These are phyloP conservation scores for Galeopterus variegatus DNA, from an alignment of 2,113 vertebrate species.

Conservation along the genomic window DNA sequence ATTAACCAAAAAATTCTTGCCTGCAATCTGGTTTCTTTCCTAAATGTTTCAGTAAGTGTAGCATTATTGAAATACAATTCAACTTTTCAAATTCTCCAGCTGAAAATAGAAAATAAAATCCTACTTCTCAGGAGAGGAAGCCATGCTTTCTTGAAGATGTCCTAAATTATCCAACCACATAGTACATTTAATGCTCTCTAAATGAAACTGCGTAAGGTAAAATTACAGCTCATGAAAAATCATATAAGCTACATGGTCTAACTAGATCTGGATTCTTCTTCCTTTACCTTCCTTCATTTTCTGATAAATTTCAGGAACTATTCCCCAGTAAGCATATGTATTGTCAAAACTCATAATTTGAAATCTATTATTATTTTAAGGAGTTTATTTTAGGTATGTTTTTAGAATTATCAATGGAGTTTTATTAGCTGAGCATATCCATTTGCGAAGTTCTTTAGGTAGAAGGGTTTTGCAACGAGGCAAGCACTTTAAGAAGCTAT, in stretches of 20 bases:
- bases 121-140: background rate
- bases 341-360: background rate
- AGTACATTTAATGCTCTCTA: background rate
- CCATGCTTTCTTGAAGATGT: background rate
- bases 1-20: constrained; percentile 60
- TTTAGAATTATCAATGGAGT: background rate
- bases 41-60: constrained; percentile 47
- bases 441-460: constrained; percentile 15
- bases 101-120: background rate
- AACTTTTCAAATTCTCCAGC: constrained; percentile 27
- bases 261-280: background rate
- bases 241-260: background rate
- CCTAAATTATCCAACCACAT: background rate
- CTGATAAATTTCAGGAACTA: constrained; percentile 22
- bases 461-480: background rate
- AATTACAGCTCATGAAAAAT: background rate
- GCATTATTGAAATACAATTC: constrained; percentile 60
- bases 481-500: background rate
- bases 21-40: constrained; percentile 47
- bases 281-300: constrained; percentile 22
- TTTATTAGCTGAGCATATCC: background rate
- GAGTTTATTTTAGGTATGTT: background rate
- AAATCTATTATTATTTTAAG: background rate
- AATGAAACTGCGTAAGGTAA: background rate
- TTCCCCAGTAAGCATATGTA: background rate